Evolutionary conservation across 2,113 vertebrate genomes (phyloP), one percentile per base, ranked within the genome.

Genomic region (Stictonetta naevosa): DNA sequence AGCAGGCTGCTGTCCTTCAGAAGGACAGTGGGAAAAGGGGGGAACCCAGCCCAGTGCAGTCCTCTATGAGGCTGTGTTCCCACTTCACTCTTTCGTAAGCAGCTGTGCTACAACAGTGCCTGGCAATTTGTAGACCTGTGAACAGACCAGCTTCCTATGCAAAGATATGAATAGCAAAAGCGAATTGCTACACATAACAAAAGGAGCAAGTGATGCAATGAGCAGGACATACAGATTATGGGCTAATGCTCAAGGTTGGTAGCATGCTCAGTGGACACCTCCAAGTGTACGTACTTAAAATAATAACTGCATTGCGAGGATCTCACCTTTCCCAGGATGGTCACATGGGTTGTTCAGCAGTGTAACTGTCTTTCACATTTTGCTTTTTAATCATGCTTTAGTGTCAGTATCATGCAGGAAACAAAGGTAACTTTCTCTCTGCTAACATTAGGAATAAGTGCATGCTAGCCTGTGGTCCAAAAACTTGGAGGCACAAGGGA

Each of bases 401-500:
- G 7, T 28, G 31, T 19, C 69, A 79, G 31, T 20, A 64, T 62
- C 19, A 40, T 7, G 5, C 16, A 62, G 29, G 4, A 2, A 3
- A 10, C n/a, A 62, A 42, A 82, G 26, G 1, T 20, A 11, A 29
- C 8, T 52, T 94, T 69, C 55, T 77, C 64, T 3, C 46, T 86
- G 28, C n/a, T 40, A n/a, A 10, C 18, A 40, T 20, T 50, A 48
- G 56, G 38, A 34, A 55, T 25, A 16, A 13, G 20, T 55, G 4
- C 18, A 11, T 63, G 55, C 8, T 77, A 33, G 34, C 14, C 4
- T 60, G 33, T 56, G 31, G 14, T 34, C 13, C 18, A 6, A 36
- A 58, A 56, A 36, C 6, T 0, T 4, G 20, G 58, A 50, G 83
- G n/a, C 5, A n/a, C 0, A 0, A 3, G 15, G 14, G 38, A 77